phyloP scores from a whole-genome alignment of 2,888 invertebrate genomes.

The Scaptomyza flava region DNA sequence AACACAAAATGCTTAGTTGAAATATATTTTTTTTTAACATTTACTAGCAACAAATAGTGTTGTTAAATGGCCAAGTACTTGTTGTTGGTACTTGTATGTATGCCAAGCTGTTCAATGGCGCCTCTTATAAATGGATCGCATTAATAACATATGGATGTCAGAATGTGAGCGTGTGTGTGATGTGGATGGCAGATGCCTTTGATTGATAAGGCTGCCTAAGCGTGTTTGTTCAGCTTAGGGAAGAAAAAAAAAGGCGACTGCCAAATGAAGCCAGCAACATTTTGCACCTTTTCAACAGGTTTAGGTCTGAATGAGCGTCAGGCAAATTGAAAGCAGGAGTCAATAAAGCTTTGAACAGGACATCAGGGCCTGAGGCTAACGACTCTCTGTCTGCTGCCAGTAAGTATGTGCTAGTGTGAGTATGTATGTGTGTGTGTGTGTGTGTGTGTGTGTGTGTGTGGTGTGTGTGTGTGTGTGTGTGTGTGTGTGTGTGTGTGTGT shows the following conservation, averaged over 20 bases:
- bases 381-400: conserved; percentile 20
- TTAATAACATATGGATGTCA: conserved; percentile 64
- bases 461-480: conserved; percentile 24
- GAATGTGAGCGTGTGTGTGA: conserved; percentile 10
- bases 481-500: conserved; percentile 20
- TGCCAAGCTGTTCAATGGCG: conserved; percentile 18
- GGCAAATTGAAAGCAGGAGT: conserved; percentile 75
- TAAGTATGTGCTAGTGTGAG: conserved; percentile 20
- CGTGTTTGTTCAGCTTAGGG: conserved; percentile 65
- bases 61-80: conserved; percentile 3
- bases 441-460: conserved; percentile 18
- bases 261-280: conserved; percentile 54
- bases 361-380: conserved; percentile 34
- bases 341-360: conserved; percentile 69
- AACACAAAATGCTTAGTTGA: neutral
- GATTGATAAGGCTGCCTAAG: conserved; percentile 78
- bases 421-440: no score
- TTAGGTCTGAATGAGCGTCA: conserved; percentile 42
- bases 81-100: neutral
- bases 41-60: neutral
- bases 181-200: conserved; percentile 62
- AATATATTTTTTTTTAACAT: neutral
- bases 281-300: conserved; percentile 79
- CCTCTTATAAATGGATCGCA: conserved; percentile 61
- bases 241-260: conserved; percentile 14